Evolutionary conservation across 2,888 invertebrate species (phyloP).

Genomic region (Eristalis intricaria): DNA sequence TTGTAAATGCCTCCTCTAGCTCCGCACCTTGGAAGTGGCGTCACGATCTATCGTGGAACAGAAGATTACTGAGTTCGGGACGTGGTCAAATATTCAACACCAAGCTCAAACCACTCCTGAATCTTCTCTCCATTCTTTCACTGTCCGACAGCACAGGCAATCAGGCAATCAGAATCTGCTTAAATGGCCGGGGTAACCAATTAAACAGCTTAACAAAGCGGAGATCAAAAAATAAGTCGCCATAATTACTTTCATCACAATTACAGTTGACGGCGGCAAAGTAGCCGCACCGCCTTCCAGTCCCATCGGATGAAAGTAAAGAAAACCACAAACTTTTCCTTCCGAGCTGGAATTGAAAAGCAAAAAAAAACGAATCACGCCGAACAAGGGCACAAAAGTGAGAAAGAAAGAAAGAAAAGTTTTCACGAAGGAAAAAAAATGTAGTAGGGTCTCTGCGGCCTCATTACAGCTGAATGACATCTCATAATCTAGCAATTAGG

Average conservation of each 20-base stretch:
- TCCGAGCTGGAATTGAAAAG: constrained; percentile 13
- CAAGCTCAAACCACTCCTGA: too few species aligned
- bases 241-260: constrained; percentile 64
- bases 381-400: background rate
- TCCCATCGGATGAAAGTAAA: background rate
- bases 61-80: too few species aligned
- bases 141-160: background rate
- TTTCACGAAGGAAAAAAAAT: constrained; percentile 18
- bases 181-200: constrained; percentile 20
- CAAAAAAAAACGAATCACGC: background rate
- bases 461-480: constrained; percentile 66
- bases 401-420: constrained; percentile 2
- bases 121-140: too few species aligned
- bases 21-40: too few species aligned
- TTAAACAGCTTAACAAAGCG: constrained; percentile 38
- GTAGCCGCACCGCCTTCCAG: constrained; percentile 3
- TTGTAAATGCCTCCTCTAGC: too few species aligned
- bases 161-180: background rate
- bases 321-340: constrained; percentile 22
- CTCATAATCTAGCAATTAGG: constrained; percentile 71
- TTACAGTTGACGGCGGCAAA: constrained; percentile 45
- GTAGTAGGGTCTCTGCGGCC: constrained; percentile 40
- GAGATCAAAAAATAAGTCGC: constrained; percentile 55
- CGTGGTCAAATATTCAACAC: too few species aligned
- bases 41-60: too few species aligned